Percentiles rank a stretch among this genome's conserved stretches.
These are phyloP conservation scores for Hydropotes inermis DNA, from an alignment of 2,113 vertebrate genomes.

Conservation along the genomic window DNA sequence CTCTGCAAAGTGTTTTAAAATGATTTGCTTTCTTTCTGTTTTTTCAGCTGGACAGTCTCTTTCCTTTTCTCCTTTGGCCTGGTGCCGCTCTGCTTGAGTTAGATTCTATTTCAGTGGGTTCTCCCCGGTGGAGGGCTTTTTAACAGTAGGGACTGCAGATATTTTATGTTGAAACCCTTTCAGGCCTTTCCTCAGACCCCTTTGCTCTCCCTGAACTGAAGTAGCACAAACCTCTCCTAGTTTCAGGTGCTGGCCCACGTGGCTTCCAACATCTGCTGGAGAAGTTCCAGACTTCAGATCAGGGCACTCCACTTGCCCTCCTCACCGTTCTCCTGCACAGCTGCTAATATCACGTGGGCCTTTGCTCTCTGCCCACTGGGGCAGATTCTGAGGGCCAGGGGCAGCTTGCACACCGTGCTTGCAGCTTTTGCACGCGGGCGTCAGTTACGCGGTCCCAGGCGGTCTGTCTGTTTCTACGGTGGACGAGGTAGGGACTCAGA, in stretches of 20 bases:
- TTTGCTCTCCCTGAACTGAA: fast-evolving
- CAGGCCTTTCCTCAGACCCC: neutral
- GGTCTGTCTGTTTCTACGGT: neutral
- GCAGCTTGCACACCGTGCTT: fast-evolving
- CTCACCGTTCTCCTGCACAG: neutral
- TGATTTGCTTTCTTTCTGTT: neutral
- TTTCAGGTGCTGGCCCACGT: fast-evolving
- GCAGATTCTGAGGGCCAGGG: fast-evolving
- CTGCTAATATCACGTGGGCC: fast-evolving
- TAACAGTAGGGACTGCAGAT: too few relatives aligned
- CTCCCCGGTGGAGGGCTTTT: neutral
- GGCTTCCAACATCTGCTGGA: neutral
- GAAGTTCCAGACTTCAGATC: neutral
- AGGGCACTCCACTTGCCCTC: neutral
- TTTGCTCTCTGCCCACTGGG: fast-evolving
- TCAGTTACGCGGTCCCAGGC: neutral
- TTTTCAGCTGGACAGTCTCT: neutral
- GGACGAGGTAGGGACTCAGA: neutral
- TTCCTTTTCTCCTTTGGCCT: neutral
- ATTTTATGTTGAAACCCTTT: neutral
- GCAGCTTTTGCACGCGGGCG: fast-evolving
- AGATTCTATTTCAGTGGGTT: neutral
- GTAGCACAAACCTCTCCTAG: neutral
- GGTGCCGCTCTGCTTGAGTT: neutral
- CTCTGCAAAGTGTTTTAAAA: neutral